These are phyloP conservation scores for Bucorvus abyssinicus DNA, from an alignment of 2,797 vertebrate species.

Conservation along the genomic window DNA sequence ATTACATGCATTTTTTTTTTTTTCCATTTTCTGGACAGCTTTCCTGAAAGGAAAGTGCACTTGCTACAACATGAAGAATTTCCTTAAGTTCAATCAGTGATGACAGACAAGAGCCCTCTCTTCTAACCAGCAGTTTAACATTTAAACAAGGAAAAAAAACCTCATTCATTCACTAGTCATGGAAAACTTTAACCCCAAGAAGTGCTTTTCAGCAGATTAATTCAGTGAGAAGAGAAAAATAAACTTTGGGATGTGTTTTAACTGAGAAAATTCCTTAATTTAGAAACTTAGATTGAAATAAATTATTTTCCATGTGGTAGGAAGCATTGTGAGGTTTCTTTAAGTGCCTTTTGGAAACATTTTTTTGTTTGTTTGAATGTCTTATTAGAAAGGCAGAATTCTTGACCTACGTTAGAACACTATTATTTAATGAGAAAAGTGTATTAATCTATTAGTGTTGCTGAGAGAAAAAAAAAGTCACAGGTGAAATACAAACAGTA, in stretches of 20 bases:
- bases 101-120: neutral
- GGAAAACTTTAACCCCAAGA: neutral
- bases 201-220: neutral
- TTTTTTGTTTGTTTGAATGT: neutral
- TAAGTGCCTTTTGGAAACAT: neutral
- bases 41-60: neutral
- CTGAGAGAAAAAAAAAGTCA: neutral
- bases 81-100: neutral
- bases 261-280: neutral
- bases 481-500: neutral
- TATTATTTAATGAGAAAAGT: neutral
- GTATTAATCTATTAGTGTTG: neutral
- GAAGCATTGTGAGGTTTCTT: neutral
- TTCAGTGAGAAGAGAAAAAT: neutral
- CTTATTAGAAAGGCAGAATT: neutral
- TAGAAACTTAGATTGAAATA: neutral
- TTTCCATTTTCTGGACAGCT: neutral
- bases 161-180: neutral
- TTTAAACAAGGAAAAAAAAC: neutral
- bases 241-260: neutral
- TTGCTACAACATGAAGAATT: neutral
- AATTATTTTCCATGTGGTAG: neutral
- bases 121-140: neutral
- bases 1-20: neutral
- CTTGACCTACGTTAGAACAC: neutral